These are phyloP conservation scores for Cheilosia vernalis DNA, from an alignment of 2,888 invertebrate species.

Conservation along the genomic window DNA sequence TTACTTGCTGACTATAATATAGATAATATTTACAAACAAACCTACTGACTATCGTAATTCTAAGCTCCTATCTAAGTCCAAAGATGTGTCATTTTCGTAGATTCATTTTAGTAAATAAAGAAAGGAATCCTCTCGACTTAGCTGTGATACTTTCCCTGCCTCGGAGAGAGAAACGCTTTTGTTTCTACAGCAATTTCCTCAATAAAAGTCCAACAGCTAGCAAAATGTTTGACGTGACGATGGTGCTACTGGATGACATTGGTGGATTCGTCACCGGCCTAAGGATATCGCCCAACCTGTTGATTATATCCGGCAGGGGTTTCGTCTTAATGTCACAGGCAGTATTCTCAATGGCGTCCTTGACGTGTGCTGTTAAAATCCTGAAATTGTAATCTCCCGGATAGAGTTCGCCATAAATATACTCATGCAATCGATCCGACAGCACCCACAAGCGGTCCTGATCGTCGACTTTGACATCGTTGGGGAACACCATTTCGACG, in stretches of 20 bases:
- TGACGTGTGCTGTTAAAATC: slow-evolving; percentile 87
- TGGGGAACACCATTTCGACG: slow-evolving; percentile 89
- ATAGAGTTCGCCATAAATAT: slow-evolving; percentile 87
- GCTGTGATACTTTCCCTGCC: slow-evolving; percentile 11
- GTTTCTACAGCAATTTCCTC: slow-evolving; percentile 36
- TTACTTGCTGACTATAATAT: neutral
- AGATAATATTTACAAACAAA: slow-evolving; percentile 39
- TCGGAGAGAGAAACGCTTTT: neutral
- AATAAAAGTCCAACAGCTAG: slow-evolving; percentile 41
- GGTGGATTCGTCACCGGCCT: slow-evolving; percentile 80
- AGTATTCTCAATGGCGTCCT: slow-evolving; percentile 89
- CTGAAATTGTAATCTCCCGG: slow-evolving; percentile 88
- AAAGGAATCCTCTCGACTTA: neutral
- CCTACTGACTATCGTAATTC: slow-evolving; percentile 12
- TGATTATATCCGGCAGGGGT: slow-evolving; percentile 85
- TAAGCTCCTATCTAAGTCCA: slow-evolving; percentile 1
- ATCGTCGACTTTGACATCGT: slow-evolving; percentile 90
- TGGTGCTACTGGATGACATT: slow-evolving; percentile 45
- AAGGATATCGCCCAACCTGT: slow-evolving; percentile 85
- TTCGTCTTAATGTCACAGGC: slow-evolving; percentile 87
- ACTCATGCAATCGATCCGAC: slow-evolving; percentile 89
- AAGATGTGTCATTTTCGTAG: neutral
- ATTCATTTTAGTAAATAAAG: neutral
- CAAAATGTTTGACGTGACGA: slow-evolving; percentile 14
- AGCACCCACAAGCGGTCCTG: slow-evolving; percentile 89